Percentiles rank a stretch among this genome's conserved stretches.
These are phyloP conservation scores for Nasonia oneida DNA, from an alignment of 2,888 invertebrate species.

Conservation along the genomic window DNA sequence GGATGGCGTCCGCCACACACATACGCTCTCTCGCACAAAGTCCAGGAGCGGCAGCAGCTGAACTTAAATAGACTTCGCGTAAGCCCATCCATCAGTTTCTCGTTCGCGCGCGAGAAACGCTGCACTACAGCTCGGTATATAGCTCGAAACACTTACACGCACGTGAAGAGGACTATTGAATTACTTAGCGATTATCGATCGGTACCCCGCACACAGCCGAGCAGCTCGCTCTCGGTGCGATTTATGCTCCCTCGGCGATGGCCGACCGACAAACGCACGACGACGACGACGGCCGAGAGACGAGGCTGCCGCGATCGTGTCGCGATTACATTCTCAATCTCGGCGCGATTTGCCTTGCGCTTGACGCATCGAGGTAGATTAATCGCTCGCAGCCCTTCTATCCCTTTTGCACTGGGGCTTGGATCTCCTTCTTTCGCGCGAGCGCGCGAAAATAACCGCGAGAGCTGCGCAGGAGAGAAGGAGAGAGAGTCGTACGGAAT, in stretches of 20 bases:
- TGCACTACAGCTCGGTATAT: neutral
- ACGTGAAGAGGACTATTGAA: constrained; percentile 23
- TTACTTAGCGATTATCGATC: constrained; percentile 49
- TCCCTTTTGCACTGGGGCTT: neutral
- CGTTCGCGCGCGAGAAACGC: neutral
- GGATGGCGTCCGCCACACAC: neutral
- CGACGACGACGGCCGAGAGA: neutral
- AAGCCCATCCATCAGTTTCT: neutral
- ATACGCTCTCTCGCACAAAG: neutral
- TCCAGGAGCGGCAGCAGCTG: neutral
- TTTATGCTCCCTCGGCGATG: constrained; percentile 24
- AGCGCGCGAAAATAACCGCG: neutral
- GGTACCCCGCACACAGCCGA: neutral
- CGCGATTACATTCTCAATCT: constrained; percentile 55
- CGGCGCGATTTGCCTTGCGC: constrained; percentile 49
- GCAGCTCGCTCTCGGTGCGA: neutral
- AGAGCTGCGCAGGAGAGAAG: neutral
- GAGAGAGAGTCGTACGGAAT: constrained; percentile 21
- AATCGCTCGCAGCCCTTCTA: constrained; percentile 22
- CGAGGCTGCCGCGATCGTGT: constrained; percentile 34
- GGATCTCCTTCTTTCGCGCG: constrained; percentile 15
- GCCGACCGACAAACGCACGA: neutral
- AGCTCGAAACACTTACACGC: neutral
- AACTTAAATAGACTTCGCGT: constrained; percentile 13
- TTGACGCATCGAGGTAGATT: constrained; percentile 50